Evolutionary conservation across 2,888 invertebrate genomes (phyloP).

Genomic region (Neuroscelio doddi): DNA sequence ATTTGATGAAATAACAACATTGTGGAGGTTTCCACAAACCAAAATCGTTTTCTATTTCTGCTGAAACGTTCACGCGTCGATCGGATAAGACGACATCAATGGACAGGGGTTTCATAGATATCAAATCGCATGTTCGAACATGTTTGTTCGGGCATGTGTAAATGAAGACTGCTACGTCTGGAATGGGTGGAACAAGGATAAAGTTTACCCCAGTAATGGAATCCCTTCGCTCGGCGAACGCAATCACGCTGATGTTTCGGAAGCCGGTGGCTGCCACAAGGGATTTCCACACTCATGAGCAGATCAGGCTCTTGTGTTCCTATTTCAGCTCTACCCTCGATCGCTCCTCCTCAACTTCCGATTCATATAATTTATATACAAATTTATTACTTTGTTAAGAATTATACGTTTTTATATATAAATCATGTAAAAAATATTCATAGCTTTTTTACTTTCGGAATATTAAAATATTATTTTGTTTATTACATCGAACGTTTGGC

Average conservation of each 20-base stretch:
- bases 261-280: constrained; percentile 69
- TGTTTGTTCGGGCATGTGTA: constrained; percentile 34
- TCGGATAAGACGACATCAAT: constrained; percentile 39
- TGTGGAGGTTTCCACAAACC: too few species aligned
- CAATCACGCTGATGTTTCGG: constrained; percentile 72
- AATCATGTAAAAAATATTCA: constrained; percentile 19
- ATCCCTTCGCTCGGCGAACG: constrained; percentile 69
- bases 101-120: constrained; percentile 34
- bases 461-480: too few species aligned
- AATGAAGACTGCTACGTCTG: constrained; percentile 22
- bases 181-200: constrained; percentile 47
- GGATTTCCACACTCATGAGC: constrained; percentile 70
- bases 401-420: constrained; percentile 7
- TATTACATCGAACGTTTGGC: too few species aligned
- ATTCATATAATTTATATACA: constrained; percentile 31
- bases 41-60: too few species aligned
- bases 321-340: constrained; percentile 39
- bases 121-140: constrained; percentile 36
- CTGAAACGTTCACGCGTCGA: too few species aligned
- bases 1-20: too few species aligned
- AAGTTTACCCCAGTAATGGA: constrained; percentile 66
- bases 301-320: constrained; percentile 67
- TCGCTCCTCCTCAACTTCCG: constrained; percentile 49
- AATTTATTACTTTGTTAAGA: constrained; percentile 24
- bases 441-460: too few species aligned